phyloP scores from a whole-genome alignment of 2,888 invertebrate species.

The Cheilosia vulpina region DNA sequence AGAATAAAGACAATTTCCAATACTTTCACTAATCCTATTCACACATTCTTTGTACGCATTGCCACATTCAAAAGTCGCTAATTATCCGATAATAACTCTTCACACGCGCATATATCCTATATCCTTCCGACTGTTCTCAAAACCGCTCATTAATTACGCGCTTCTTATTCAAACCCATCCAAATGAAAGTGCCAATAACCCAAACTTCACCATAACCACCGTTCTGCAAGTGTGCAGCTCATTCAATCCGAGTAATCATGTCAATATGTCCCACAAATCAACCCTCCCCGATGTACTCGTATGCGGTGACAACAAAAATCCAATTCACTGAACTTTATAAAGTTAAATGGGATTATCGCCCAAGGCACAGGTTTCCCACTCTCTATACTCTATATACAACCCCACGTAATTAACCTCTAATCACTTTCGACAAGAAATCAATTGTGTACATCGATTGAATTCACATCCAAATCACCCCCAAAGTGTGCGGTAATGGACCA shows the following conservation, averaged over 20 bases:
- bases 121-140: constrained; percentile 60
- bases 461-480: constrained; percentile 45
- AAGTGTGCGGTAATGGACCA: constrained; percentile 58
- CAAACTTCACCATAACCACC: constrained; percentile 13
- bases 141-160: constrained; percentile 65
- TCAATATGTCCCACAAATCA: constrained; percentile 43
- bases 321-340: constrained; percentile 64
- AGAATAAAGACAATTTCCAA: too few relatives aligned
- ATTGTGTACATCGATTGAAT: constrained; percentile 48
- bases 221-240: constrained; percentile 33
- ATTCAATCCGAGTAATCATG: constrained; percentile 53
- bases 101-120: constrained; percentile 66
- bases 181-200: constrained; percentile 53
- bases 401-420: constrained; percentile 54
- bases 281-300: constrained; percentile 38
- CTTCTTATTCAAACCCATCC: constrained; percentile 63
- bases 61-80: constrained; percentile 20
- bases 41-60: not conserved
- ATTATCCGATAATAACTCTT: constrained; percentile 47
- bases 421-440: constrained; percentile 63
- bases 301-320: constrained; percentile 29
- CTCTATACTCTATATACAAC: not conserved
- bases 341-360: constrained; percentile 63
- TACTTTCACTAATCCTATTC: too few relatives aligned
- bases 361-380: constrained; percentile 64